A percentile compares a stretch with the other conserved stretches of the same genome.
These are phyloP conservation scores for Microtus montanus DNA, from an alignment of 2,113 vertebrate genomes.

Conservation along the genomic window DNA sequence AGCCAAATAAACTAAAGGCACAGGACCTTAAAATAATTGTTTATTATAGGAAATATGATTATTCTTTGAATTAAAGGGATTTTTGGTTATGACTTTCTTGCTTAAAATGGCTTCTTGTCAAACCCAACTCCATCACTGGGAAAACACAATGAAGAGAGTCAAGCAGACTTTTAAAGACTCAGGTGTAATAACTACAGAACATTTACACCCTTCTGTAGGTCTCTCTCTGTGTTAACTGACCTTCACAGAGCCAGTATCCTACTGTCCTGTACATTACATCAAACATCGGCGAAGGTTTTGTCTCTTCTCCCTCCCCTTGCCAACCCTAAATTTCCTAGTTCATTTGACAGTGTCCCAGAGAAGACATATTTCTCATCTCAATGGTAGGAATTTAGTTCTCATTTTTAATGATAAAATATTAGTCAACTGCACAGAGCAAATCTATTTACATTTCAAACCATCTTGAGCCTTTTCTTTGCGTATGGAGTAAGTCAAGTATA, in stretches of 20 bases:
- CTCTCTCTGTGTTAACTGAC: neutral
- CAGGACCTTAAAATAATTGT: conserved; percentile 4
- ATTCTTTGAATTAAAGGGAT: neutral
- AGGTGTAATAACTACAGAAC: neutral
- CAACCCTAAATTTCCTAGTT: neutral
- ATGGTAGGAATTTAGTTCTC: neutral
- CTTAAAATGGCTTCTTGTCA: neutral
- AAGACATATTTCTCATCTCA: neutral
- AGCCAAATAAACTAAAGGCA: neutral
- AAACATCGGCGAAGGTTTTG: neutral
- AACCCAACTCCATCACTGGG: neutral
- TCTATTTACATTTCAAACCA: neutral
- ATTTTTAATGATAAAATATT: neutral
- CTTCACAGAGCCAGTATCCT: neutral
- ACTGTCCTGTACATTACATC: neutral
- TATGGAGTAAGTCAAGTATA: neutral
- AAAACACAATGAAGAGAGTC: neutral
- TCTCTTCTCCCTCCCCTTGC: neutral
- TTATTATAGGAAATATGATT: neutral
- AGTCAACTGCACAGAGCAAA: neutral
- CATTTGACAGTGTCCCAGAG: neutral
- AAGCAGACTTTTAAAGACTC: neutral
- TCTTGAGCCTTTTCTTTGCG: neutral
- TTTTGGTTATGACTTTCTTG: neutral
- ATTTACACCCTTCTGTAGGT: neutral